Evolutionary conservation across 2,888 invertebrate species (phyloP).

Genomic region (Tuberolachnus salignus): DNA sequence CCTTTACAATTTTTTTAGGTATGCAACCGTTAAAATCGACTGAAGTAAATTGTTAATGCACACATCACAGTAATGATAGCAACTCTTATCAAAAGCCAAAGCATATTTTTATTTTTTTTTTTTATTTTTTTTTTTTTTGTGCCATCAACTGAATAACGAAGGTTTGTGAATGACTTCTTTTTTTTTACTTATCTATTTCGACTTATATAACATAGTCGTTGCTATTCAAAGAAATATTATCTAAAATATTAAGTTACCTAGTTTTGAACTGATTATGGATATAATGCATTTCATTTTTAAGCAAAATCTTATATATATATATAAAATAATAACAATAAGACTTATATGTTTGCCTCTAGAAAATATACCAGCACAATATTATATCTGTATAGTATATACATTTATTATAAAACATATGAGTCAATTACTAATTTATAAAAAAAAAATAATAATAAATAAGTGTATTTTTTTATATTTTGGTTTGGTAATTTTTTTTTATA

Average conservation of each 20-base stretch:
- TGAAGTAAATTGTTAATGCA: slow-evolving; percentile 52
- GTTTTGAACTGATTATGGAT: slow-evolving; percentile 52
- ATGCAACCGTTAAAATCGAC: slow-evolving; percentile 52
- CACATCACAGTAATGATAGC: slow-evolving; percentile 21
- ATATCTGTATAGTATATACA: slow-evolving; percentile 30
- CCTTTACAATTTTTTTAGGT: slow-evolving; percentile 29
- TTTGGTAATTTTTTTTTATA: slow-evolving; percentile 22
- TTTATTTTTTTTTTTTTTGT: no score
- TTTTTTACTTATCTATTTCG: slow-evolving; percentile 10
- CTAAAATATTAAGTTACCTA: slow-evolving; percentile 55
- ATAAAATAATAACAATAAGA: slow-evolving; percentile 44
- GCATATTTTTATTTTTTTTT: slow-evolving; percentile 16
- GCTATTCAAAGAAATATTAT: slow-evolving; percentile 46
- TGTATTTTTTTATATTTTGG: slow-evolving; percentile 44
- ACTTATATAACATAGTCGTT: slow-evolving; percentile 33
- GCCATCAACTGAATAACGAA: slow-evolving; percentile 43
- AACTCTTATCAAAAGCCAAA: slow-evolving; percentile 41
- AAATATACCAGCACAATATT: slow-evolving; percentile 39
- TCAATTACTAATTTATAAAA: slow-evolving; percentile 43
- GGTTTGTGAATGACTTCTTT: slow-evolving; percentile 52
- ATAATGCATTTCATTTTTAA: slow-evolving; percentile 40
- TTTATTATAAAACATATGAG: slow-evolving; percentile 33
- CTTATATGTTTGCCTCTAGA: slow-evolving; percentile 33
- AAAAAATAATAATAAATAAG: slow-evolving; percentile 11
- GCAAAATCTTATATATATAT: no score